Conservation (phyloP, 2,888 invertebrate genomes). For the Ectobius pallidus region DNA sequence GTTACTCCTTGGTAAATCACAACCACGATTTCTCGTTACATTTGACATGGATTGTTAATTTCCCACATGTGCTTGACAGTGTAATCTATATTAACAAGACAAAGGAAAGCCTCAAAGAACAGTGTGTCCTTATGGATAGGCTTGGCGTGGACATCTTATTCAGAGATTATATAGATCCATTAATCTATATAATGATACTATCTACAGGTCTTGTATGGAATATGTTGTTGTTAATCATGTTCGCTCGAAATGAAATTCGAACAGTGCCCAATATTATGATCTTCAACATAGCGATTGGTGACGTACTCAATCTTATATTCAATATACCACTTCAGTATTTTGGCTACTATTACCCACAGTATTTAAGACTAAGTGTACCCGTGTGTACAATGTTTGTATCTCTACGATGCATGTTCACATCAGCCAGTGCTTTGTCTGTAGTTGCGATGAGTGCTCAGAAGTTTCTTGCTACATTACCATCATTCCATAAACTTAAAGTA, state of each 20-base stretch:
- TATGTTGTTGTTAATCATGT: background rate
- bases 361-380: background rate
- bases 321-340: constrained; percentile 17
- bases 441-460: background rate
- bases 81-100: background rate
- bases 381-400: background rate
- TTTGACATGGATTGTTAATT: background rate
- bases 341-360: background rate
- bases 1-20: background rate
- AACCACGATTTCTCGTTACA: background rate
- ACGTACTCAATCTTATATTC: background rate
- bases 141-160: background rate
- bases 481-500: background rate
- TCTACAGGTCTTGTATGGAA: background rate
- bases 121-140: background rate
- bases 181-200: background rate
- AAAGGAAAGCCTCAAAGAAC: background rate
- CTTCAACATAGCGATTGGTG: constrained; percentile 1
- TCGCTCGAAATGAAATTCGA: background rate
- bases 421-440: background rate
- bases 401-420: constrained; percentile 11
- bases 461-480: background rate
- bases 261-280: constrained; percentile 2
- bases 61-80: background rate
- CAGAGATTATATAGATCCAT: constrained; percentile 6